Base-by-base conservation (phyloP, 2,888 invertebrate species). In the Sphecodes monilicornis region DNA sequence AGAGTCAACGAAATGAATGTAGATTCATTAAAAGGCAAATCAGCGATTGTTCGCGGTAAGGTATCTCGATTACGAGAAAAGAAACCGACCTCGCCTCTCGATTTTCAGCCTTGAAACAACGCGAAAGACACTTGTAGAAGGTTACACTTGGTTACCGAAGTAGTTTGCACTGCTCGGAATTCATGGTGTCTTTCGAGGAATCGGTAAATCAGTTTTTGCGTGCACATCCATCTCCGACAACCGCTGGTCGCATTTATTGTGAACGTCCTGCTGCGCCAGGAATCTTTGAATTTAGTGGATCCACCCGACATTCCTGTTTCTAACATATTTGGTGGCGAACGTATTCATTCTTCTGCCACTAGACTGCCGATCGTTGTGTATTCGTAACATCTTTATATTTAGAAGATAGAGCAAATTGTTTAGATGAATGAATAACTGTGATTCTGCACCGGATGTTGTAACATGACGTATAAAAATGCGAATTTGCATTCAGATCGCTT, bases 11-110 rank as follows among this genome's bases (percentile, higher is more conserved):
- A 54, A 80, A 74, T 70, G 68, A 73, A 77, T 71, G 71, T 69
- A 22, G 36, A 80, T 83, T 86, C 80, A 80, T 86, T 77, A 75
- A 72, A 77, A 64, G 32, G 72, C 54, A 69, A 85, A 85, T 84
- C 75, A 73, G 76, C 36, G 36, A 66, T 68, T n/a, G 36, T 39
- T 16, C 16, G 29, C 29, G 6, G 13, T 26, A 26, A 60, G 26
- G 29, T 60, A 16, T 5, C 26, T 29, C 26, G 57, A 60, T 60
- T 60, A 60, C 57, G n/a, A 29, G 57, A 13, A 10, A 64, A 64
- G 66, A 36, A 66, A 36, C 11, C 64, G 64, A 29, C 18, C 32
- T 36, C 32, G 32, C 13, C 64, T 8, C 13, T 11, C n/a, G 68
- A 5, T 16, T 69, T 16, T 16, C 2, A n/a, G 26, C 16, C 69